A percentile compares a stretch with the other conserved stretches of the same genome.
phyloP scores from a whole-genome alignment of 2,888 invertebrate genomes.

The Polydrusus tereticollis region DNA sequence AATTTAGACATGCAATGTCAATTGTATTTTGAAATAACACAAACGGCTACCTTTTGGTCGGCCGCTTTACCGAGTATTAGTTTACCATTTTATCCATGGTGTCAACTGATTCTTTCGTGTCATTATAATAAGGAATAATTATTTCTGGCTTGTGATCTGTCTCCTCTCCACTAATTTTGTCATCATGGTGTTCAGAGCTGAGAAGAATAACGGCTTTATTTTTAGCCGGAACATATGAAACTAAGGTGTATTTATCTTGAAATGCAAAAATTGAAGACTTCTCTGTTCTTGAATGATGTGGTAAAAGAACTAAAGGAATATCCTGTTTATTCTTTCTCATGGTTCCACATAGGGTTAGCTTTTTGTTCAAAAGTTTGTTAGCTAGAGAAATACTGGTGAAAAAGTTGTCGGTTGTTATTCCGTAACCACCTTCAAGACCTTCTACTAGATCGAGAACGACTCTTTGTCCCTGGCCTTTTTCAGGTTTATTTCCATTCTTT shows the following conservation, averaged over 20 bases:
- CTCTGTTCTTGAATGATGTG: conserved; percentile 15
- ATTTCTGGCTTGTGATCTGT: conserved; percentile 28
- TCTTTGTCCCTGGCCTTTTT: too few species aligned
- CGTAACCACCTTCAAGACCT: too few species aligned
- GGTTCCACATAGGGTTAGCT: conserved; percentile 37
- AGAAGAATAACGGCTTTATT: conserved; percentile 41
- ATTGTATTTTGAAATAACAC: too few species aligned
- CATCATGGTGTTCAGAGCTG: conserved; percentile 39
- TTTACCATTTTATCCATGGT: too few species aligned
- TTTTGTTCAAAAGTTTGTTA: conserved; percentile 30
- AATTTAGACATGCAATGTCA: too few species aligned
- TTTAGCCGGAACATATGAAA: conserved; percentile 43
- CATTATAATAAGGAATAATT: conserved; percentile 43
- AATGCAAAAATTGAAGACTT: conserved; percentile 28
- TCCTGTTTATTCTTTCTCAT: conserved; percentile 40
- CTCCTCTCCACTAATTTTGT: conserved; percentile 14
- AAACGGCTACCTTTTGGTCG: too few species aligned
- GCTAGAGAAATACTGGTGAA: conserved; percentile 32
- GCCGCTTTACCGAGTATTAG: too few species aligned
- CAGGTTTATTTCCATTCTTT: background rate
- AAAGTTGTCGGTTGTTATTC: conserved; percentile 33
- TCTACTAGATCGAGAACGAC: too few species aligned
- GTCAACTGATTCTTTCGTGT: conserved; percentile 15
- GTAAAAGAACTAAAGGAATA: conserved; percentile 14
- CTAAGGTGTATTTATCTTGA: conserved; percentile 32